Percentiles rank a stretch among this genome's conserved stretches.
Evolutionary conservation across 2,888 invertebrate species (phyloP).

Genomic region (Tetrapedia diversipes): DNA sequence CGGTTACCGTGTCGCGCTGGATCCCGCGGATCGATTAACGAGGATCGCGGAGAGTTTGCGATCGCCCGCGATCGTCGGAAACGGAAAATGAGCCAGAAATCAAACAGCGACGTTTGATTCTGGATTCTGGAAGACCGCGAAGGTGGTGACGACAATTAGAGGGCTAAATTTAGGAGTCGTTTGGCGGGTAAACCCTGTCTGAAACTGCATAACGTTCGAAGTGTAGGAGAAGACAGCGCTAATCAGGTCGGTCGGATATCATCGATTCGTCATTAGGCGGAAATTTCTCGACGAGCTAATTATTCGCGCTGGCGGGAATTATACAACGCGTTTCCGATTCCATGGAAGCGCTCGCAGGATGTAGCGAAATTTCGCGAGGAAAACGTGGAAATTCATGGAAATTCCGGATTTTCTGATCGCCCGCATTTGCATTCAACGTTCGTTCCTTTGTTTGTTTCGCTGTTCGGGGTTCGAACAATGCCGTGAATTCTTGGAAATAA

Average conservation of each 20-base stretch:
- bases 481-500: too few relatives aligned
- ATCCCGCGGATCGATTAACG: slow-evolving; percentile 20
- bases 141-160: too few relatives aligned
- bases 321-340: slow-evolving; percentile 58
- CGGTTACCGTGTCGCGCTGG: slow-evolving; percentile 14
- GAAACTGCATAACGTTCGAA: too few relatives aligned
- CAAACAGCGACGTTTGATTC: neutral
- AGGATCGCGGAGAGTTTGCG: neutral
- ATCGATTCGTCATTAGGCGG: slow-evolving; percentile 63
- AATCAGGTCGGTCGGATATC: slow-evolving; percentile 62
- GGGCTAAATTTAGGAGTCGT: neutral
- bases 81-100: too few relatives aligned
- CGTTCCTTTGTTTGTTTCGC: too few relatives aligned
- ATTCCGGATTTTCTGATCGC: neutral
- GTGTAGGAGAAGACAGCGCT: slow-evolving; percentile 28
- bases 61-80: too few relatives aligned
- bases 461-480: neutral
- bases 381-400: neutral
- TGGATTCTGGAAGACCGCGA: too few relatives aligned
- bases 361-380: slow-evolving; percentile 17
- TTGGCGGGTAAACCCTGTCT: too few relatives aligned
- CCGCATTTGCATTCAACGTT: neutral
- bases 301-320: slow-evolving; percentile 56
- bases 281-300: slow-evolving; percentile 62
- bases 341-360: slow-evolving; percentile 32